Evolutionary conservation across 2,113 vertebrate species (phyloP).

Genomic region (Craseonycteris thonglongyai): DNA sequence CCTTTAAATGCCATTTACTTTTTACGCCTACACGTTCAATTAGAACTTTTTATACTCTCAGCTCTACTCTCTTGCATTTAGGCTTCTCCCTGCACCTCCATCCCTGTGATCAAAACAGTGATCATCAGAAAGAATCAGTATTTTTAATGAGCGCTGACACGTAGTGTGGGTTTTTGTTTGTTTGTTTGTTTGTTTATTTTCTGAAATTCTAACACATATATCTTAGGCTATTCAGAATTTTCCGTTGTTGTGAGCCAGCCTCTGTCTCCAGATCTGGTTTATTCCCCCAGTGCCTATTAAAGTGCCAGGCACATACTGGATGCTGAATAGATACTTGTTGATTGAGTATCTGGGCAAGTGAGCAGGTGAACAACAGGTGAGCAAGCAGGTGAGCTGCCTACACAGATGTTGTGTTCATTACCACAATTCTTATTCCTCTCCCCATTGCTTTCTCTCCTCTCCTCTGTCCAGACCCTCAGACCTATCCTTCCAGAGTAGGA

Average conservation of each 20-base stretch:
- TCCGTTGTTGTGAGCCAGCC: accelerated
- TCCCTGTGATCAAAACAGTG: slow-evolving; percentile 27
- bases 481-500: not conserved
- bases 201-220: not conserved
- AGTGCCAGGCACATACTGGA: accelerated
- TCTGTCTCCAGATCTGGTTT: not conserved
- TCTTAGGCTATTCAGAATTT: not conserved
- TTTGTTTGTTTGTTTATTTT: not conserved
- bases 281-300: not conserved
- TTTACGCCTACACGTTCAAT: slow-evolving; percentile 50
- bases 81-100: slow-evolving; percentile 22
- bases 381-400: not conserved
- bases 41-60: not conserved
- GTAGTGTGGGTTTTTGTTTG: not conserved
- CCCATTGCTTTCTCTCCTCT: not conserved
- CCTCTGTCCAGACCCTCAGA: accelerated
- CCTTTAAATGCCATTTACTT: slow-evolving; percentile 63
- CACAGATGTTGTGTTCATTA: accelerated
- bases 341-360: not conserved
- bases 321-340: not conserved
- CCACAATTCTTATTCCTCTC: not conserved
- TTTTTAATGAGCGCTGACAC: not conserved
- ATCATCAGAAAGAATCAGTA: not conserved
- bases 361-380: no score
- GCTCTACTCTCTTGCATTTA: not conserved